Evolutionary conservation across 2,113 vertebrate genomes (phyloP).

Genomic region (Syngnathoides biaculeatus): DNA sequence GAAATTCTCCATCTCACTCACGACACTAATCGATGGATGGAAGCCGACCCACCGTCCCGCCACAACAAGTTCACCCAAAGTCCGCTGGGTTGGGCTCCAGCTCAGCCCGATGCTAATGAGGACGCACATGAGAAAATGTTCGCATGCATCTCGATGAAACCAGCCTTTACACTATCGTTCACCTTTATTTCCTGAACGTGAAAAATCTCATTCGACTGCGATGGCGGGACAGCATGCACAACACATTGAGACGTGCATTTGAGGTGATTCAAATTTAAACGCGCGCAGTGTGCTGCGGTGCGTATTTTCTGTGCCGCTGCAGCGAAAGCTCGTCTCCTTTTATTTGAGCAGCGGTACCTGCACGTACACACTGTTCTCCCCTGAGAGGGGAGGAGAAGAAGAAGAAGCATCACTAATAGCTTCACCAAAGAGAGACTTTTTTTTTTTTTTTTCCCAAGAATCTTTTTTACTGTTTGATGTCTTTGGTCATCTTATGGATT

Average conservation of each 20-base stretch:
- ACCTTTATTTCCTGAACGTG: constrained; percentile 16
- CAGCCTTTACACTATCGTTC: constrained; percentile 8
- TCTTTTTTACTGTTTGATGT: constrained; percentile 6
- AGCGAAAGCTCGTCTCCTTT: constrained; percentile 35
- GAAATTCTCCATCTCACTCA: no score
- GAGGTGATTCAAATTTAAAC: constrained; percentile 35
- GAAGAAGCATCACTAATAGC: constrained; percentile 24
- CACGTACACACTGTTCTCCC: constrained; percentile 8
- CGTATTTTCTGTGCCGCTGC: constrained; percentile 13
- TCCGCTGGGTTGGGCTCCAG: no score
- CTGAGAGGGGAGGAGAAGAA: constrained; percentile 22
- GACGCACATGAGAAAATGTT: neutral
- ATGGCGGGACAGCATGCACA: constrained; percentile 21
- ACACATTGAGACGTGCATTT: constrained; percentile 4
- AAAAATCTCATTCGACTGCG: constrained; percentile 21
- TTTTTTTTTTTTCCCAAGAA: neutral
- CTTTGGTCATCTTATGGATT: neutral
- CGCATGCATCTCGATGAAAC: no score
- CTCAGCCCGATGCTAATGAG: neutral
- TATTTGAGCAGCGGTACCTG: constrained; percentile 33
- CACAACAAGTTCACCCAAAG: no score
- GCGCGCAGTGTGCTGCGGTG: constrained; percentile 6
- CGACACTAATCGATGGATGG: no score
- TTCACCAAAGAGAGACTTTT: constrained; percentile 26
- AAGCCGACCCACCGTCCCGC: no score